Base-by-base conservation (phyloP, 1,140 invertebrate genomes). In the Drosophila elegans region DNA sequence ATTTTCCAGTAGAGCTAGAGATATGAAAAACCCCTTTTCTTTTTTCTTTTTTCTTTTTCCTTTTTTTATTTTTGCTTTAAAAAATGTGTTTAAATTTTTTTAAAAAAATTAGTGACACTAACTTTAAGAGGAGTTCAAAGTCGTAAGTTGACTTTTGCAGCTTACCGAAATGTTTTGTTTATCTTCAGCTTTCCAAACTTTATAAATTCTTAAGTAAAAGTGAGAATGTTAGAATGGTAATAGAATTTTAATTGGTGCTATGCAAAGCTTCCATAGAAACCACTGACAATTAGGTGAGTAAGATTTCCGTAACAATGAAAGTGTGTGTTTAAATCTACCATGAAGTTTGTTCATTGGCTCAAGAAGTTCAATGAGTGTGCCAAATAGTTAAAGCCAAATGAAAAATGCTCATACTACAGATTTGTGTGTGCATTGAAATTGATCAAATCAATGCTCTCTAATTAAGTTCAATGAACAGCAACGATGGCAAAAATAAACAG, bases 191-290 rank as follows among this genome's bases (percentile, higher is more conserved):
- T 13, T 21, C 32, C 42, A 16, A 62, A 69, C 16, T 49, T 44
- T 29, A 63, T 55, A 13, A 48, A 25, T 51, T 54, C 6, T 10
- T 10, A 34, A 41, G 27, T 74, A 54, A 49, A 44, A 48, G 36
- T 63, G 32, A 49, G 71, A 53, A 38, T 49, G 45, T 55, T n/a
- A 41, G 45, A 54, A 36, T 41, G 64, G 34, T 32, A 75, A 75
- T 75, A 74, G 52, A 64, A 75, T 66, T 66, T 66, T 53, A 75
- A 75, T 75, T 75, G 73, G 41, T 57, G 36, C 52, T 57, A 38
- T 69, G 68, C 52, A 54, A 55, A 64, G 39, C 42, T 44, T 4
- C 71, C 41, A 56, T 64, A 49, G 44, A 57, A 69, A 41, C 64
- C 67, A 71, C 36, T 48, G 51, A 1, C 67, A 71, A 48, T 48